Evolutionary conservation across 1,140 invertebrate genomes (phyloP).

Genomic region (Drosophila takahashii): DNA sequence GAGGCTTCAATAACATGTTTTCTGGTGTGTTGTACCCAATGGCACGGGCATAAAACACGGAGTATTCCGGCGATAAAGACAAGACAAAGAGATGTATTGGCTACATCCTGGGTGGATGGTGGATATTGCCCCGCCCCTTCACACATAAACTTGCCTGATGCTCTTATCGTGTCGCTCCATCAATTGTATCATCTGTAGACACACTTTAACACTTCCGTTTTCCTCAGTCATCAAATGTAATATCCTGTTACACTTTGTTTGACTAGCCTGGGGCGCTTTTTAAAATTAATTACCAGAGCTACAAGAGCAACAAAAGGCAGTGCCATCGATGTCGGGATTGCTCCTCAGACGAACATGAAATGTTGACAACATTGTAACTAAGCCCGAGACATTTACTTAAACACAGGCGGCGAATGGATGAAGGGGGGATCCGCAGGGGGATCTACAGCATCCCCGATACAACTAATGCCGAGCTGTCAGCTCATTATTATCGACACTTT

Average conservation of each 20-base stretch:
- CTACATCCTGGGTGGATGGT: neutral
- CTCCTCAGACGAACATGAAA: conserved; percentile 70
- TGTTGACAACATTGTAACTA: conserved; percentile 80
- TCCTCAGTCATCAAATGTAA: conserved; percentile 78
- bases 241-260: conserved; percentile 82
- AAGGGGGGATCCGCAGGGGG: neutral
- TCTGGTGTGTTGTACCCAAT: neutral
- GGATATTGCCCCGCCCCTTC: neutral
- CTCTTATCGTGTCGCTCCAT: conserved; percentile 45
- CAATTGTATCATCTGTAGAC: conserved; percentile 67
- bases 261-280: conserved; percentile 77
- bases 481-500: conserved; percentile 79
- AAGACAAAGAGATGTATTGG: conserved; percentile 16
- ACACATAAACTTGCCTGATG: conserved; percentile 14
- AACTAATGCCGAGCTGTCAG: conserved; percentile 81
- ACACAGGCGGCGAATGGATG: conserved; percentile 41
- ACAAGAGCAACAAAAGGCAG: conserved; percentile 49
- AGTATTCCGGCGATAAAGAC: neutral
- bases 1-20: conserved; percentile 6
- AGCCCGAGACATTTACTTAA: conserved; percentile 77
- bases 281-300: conserved; percentile 81
- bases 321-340: conserved; percentile 10
- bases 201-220: conserved; percentile 80
- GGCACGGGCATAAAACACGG: neutral
- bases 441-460: conserved; percentile 53